Evolutionary conservation across 2,113 vertebrate species (phyloP).

Genomic region (Cryptotis parvus): DNA sequence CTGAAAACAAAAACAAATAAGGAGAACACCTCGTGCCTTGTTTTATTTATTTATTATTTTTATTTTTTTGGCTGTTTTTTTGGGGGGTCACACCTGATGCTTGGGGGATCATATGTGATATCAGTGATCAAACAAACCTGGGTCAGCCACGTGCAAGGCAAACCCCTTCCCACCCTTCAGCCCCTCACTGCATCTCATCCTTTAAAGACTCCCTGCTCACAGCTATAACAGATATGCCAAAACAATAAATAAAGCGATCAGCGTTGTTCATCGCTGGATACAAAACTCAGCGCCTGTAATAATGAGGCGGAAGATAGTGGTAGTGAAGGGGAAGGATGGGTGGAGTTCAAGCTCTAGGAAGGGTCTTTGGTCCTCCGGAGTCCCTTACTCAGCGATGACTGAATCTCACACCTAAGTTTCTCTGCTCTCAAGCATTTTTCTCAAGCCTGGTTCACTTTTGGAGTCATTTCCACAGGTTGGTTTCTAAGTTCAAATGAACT

Average conservation of each 20-base stretch:
- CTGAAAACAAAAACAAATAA: no score
- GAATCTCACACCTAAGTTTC: conserved; percentile 55
- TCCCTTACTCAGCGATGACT: conserved; percentile 28
- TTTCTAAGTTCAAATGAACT: conserved; percentile 70
- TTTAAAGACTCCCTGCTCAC: conserved; percentile 19
- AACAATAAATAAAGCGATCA: neutral
- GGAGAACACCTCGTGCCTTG: neutral
- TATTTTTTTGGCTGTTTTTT: no score
- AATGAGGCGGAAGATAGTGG: neutral
- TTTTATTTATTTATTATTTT: no score
- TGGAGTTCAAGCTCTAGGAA: neutral
- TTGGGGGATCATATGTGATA: no score
- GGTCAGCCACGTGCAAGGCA: no score
- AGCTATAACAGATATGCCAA: neutral
- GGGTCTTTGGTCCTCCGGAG: conserved; percentile 58
- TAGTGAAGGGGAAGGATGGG: neutral
- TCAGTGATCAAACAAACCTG: no score
- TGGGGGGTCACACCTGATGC: no score
- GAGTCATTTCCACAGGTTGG: conserved; percentile 44
- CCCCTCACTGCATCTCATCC: no score
- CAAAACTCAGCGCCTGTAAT: neutral
- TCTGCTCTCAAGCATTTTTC: conserved; percentile 72
- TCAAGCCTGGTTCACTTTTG: conserved; percentile 59
- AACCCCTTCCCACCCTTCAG: no score
- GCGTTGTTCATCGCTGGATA: conserved; percentile 14